phyloP scores from a whole-genome alignment of 2,113 vertebrate genomes.

The Dendropsophus ebraccatus region DNA sequence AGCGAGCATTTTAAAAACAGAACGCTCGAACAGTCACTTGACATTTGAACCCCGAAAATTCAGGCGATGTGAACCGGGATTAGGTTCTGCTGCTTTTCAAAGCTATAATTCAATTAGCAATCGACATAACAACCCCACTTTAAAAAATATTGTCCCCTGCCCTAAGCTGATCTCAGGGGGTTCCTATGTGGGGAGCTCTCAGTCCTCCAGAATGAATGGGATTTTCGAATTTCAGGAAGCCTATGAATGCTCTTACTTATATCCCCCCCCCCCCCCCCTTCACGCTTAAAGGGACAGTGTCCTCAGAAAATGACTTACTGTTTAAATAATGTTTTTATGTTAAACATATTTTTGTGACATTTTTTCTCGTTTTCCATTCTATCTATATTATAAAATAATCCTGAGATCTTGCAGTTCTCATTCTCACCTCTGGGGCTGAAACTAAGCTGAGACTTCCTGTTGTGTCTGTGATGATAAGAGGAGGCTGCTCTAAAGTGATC shows the following conservation, averaged over 20 bases:
- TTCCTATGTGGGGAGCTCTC: conserved; percentile 1
- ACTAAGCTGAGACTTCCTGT: too few species aligned
- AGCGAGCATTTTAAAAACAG: conserved; percentile 48
- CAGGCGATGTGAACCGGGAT: conserved; percentile 3
- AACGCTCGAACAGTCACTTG: conserved; percentile 30
- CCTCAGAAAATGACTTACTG: too few species aligned
- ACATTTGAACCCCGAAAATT: conserved; percentile 33
- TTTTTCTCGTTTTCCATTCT: too few species aligned
- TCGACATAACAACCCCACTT: conserved; percentile 22
- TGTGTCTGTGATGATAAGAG: too few species aligned
- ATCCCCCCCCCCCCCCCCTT: neutral
- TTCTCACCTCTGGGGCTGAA: too few species aligned
- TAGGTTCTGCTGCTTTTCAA: conserved; percentile 13
- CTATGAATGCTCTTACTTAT: neutral
- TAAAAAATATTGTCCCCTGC: conserved; percentile 19
- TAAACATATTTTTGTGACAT: too few species aligned
- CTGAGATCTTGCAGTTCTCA: too few species aligned
- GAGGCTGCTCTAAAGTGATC: too few species aligned
- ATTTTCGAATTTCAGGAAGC: neutral
- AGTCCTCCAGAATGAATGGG: conserved; percentile 1
- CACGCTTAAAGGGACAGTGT: too few species aligned
- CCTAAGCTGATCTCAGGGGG: conserved; percentile 3
- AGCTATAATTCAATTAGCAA: conserved; percentile 46
- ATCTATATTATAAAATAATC: too few species aligned
- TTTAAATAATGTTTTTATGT: too few species aligned